These are phyloP conservation scores for Psittacula derbiana DNA, from an alignment of 2,797 vertebrate species.

Conservation along the genomic window DNA sequence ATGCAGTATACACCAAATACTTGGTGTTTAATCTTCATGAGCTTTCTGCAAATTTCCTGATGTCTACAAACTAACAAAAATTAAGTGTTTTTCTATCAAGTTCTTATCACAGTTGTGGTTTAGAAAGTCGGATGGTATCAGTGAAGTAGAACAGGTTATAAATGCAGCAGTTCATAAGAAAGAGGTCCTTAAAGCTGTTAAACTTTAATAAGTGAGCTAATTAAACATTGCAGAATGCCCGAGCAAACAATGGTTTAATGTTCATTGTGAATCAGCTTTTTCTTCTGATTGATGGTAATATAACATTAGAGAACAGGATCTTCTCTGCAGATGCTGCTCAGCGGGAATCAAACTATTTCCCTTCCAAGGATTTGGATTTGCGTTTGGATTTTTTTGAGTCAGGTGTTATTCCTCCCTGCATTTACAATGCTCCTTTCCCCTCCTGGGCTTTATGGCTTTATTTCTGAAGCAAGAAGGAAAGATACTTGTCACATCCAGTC, in stretches of 20 bases:
- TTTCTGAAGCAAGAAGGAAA: not conserved
- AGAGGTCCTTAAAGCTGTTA: not conserved
- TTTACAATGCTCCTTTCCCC: not conserved
- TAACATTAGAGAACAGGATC: not conserved
- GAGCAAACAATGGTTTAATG: not conserved
- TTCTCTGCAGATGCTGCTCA: not conserved
- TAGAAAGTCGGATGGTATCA: not conserved
- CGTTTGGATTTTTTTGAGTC: not conserved
- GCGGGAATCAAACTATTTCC: not conserved
- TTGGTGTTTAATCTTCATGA: fast-evolving
- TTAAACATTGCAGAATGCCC: not conserved
- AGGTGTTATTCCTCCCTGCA: not conserved
- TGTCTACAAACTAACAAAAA: not conserved
- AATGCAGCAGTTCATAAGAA: not conserved
- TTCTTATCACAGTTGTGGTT: not conserved
- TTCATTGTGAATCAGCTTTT: not conserved
- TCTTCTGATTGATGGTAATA: not conserved
- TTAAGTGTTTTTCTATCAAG: not conserved
- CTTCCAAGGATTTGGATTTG: not conserved
- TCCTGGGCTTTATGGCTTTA: not conserved
- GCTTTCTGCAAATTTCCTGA: not conserved
- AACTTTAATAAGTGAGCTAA: not conserved
- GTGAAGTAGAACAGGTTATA: not conserved
- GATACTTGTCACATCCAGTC: not conserved
- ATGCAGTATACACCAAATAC: not conserved